These are phyloP conservation scores for Barbus barbus DNA, from an alignment of 2,113 vertebrate genomes.

Conservation along the genomic window DNA sequence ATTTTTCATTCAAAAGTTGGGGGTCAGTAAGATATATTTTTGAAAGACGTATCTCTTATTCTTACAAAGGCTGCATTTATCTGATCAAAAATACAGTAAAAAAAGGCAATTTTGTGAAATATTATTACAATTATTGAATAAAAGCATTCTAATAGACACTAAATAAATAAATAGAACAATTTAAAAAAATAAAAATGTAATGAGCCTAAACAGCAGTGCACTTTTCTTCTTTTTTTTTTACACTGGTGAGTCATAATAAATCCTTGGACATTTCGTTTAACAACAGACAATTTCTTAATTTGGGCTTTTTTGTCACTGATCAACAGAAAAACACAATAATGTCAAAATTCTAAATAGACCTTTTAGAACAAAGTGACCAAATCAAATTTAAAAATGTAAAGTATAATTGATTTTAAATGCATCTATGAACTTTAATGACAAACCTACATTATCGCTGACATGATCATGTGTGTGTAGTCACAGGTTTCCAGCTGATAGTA, in stretches of 20 bases:
- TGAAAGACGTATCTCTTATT: neutral
- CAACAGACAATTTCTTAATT: neutral
- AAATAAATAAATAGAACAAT: neutral
- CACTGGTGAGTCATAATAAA: neutral
- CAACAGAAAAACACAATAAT: neutral
- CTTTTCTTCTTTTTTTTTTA: too few relatives aligned
- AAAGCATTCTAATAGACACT: neutral
- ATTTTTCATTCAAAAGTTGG: neutral
- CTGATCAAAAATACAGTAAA: neutral
- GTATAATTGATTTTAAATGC: neutral
- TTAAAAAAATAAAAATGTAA: too few relatives aligned
- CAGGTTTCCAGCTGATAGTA: neutral
- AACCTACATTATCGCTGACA: neutral
- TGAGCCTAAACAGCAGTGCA: neutral
- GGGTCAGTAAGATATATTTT: neutral
- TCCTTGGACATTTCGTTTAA: neutral
- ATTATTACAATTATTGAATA: neutral
- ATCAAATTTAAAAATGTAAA: neutral
- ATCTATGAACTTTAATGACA: neutral
- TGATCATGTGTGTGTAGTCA: neutral
- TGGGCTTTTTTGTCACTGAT: neutral
- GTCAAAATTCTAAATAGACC: neutral
- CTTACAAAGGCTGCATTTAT: neutral
- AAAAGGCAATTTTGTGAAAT: neutral
- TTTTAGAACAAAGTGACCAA: neutral